phyloP scores from a whole-genome alignment of 2,797 vertebrate genomes.

The Sebastes matsubarae region DNA sequence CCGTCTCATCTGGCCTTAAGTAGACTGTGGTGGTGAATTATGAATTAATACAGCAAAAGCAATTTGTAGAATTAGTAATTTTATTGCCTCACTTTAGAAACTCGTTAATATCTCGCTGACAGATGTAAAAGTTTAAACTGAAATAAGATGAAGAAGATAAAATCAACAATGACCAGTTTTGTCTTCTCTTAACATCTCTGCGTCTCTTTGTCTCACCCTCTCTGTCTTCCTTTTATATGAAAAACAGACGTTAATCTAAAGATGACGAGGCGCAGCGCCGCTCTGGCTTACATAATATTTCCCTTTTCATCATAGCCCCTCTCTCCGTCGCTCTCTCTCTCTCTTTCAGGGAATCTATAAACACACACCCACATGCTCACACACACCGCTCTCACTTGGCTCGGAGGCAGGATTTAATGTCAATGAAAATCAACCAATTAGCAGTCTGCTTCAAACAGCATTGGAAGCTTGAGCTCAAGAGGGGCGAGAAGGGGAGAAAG shows the following conservation, averaged over 20 bases:
- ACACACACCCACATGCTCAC: constrained; percentile 28
- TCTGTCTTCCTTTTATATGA: constrained; percentile 7
- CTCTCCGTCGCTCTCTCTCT: neutral
- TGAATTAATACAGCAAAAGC: constrained; percentile 22
- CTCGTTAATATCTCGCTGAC: constrained; percentile 21
- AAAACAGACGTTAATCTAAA: constrained; percentile 45
- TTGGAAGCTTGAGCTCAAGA: neutral
- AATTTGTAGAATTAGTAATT: constrained; percentile 25
- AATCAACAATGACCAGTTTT: neutral
- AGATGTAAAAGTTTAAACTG: neutral
- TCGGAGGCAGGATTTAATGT: constrained; percentile 66
- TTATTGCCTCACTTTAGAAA: constrained; percentile 1
- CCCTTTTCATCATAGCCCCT: neutral
- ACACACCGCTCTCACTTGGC: constrained; percentile 16
- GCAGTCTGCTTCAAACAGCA: constrained; percentile 53
- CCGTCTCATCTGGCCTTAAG: neutral
- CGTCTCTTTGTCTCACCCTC: neutral
- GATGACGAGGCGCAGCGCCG: constrained; percentile 14
- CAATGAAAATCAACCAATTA: constrained; percentile 69
- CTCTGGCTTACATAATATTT: constrained; percentile 39
- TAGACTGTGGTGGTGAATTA: constrained; percentile 1
- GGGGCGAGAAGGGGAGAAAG: neutral
- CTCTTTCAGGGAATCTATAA: constrained; percentile 38
- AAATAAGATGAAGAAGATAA: neutral
- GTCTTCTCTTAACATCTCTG: neutral